A percentile compares a stretch with the other conserved stretches of the same genome.
Conservation (phyloP, 2,113 vertebrate species). For the Narcine bancroftii region DNA sequence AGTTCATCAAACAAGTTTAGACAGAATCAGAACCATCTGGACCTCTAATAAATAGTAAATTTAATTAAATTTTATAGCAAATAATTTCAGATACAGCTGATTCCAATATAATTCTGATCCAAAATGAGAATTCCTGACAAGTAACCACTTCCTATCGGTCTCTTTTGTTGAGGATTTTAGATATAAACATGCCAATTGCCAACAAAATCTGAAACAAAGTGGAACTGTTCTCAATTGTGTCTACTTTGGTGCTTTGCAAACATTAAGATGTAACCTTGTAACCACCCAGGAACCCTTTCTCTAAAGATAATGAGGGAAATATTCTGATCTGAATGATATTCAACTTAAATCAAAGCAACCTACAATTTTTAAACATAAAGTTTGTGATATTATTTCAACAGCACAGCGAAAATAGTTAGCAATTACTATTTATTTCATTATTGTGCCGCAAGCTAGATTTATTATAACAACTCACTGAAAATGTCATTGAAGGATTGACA, state of each 20-base stretch:
- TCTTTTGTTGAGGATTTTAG: not conserved
- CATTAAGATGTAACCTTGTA: too few species aligned
- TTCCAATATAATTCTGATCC: constrained; percentile 9
- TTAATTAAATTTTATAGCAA: not conserved
- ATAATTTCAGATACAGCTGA: not conserved
- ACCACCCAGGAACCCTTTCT: not conserved
- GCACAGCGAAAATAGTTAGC: not conserved
- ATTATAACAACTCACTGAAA: too few species aligned
- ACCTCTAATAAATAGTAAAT: not conserved
- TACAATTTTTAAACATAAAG: not conserved
- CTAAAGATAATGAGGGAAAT: not conserved
- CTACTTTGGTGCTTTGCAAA: not conserved
- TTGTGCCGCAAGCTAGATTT: too few species aligned
- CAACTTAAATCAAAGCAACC: not conserved
- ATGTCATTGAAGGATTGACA: too few species aligned
- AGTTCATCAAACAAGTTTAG: not conserved
- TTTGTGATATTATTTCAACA: not conserved
- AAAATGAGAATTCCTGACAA: not conserved
- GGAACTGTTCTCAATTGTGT: not conserved
- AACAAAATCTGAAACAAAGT: not conserved
- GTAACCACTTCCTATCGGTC: constrained; percentile 16
- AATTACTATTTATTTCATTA: not conserved
- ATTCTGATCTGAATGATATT: not conserved
- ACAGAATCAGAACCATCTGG: not conserved
- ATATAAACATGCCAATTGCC: not conserved